Evolutionary conservation across 2,113 vertebrate genomes (phyloP), one percentile per base, ranked within the genome.

Genomic region (Apteryx owenii): DNA sequence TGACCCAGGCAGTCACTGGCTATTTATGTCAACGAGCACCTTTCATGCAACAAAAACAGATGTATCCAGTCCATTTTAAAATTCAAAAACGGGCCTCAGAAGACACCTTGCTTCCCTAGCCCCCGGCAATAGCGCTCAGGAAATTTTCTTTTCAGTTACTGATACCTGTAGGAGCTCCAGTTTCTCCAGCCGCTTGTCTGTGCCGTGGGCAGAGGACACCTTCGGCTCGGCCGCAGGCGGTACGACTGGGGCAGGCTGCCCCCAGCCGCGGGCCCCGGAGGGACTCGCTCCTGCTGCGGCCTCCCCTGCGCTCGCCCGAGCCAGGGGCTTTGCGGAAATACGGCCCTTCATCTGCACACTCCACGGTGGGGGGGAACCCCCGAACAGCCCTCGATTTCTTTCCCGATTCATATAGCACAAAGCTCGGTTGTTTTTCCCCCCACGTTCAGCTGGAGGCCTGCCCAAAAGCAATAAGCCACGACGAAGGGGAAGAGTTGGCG

Each of bases 321-420:
- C 1, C 38, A 22, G 68, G 13, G 62, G 13, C 29, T 36, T 3
- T 16, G 21, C 60, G 89, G 36, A 36, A 64, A 4, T 31, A 1
- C 0, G 0, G 3, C 3, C 58, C 82, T 36, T 11, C 36, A 0
- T 12, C 1, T 6, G 9, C 46, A 10, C 3, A 25, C 13, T 48
- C 80, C 58, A 5, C 10, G 40, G 1, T 0, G 46, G 36, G 36
- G 36, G 36, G 72, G 72, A 20, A 42, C 46, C 62, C 65, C 76
- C 4, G 50, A 64, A 3, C 16, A 20, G 58, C 0, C 5, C 54
- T 50, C 33, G 7, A 83, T 78, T 85, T 2, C 5, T 46, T 60
- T 60, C 79, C 19, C 7, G 4, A 8, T 51, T 56, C 51, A 40
- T 19, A 46, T 3, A 5, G 85, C 0, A 0, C 68, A 9, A 22